Evolutionary conservation across 53 echinoderm and acorn worm species (phyloP).

Genomic region (Antedon mediterranea): DNA sequence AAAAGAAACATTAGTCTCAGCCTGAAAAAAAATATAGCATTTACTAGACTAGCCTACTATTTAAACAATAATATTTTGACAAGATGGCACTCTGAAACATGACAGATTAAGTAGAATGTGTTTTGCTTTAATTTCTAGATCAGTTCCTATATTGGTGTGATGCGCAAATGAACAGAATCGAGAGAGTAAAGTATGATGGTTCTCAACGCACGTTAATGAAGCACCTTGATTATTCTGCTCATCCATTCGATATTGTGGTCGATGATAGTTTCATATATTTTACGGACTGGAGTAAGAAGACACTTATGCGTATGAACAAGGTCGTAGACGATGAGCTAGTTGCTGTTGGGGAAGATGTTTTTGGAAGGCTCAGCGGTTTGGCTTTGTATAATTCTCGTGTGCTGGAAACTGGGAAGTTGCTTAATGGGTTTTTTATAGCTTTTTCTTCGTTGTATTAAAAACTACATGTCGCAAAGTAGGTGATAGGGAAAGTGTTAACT

Average conservation of each 20-base stretch:
- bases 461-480: too few species aligned
- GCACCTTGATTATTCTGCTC: slow-evolving; percentile 12
- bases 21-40: too few species aligned
- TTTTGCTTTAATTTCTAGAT: slow-evolving; percentile 10
- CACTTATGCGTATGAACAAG: slow-evolving; percentile 38
- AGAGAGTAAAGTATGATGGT: slow-evolving; percentile 37
- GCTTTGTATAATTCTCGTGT: background rate
- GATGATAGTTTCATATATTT: slow-evolving; percentile 28
- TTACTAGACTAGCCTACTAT: too few species aligned
- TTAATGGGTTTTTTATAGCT: background rate
- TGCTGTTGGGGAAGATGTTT: slow-evolving; percentile 15
- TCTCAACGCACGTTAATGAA: slow-evolving; percentile 17
- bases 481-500: too few species aligned
- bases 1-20: too few species aligned
- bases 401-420: background rate
- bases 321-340: slow-evolving; percentile 12
- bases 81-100: too few species aligned
- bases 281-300: slow-evolving; percentile 40
- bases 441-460: too few species aligned
- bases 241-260: slow-evolving; percentile 47
- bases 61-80: too few species aligned
- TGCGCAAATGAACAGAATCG: slow-evolving; percentile 33
- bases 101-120: too few species aligned
- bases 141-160: slow-evolving; percentile 70
- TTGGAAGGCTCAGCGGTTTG: slow-evolving; percentile 39